Evolutionary conservation across 2,113 vertebrate species (phyloP).

Genomic region (Aegithalos caudatus): DNA sequence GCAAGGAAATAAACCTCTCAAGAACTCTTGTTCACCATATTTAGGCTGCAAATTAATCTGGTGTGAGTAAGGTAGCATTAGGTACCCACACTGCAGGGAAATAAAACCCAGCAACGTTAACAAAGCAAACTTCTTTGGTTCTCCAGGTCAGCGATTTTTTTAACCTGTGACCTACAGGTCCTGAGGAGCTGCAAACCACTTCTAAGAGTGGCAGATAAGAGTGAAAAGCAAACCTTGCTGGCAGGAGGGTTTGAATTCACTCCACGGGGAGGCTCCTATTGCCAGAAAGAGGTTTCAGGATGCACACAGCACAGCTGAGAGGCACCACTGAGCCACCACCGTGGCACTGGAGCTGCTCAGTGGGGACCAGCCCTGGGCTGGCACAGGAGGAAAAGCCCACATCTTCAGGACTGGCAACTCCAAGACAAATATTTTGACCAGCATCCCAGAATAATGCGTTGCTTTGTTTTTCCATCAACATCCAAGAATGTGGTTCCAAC

Average conservation of each 20-base stretch:
- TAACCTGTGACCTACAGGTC: neutral
- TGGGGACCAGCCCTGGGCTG: neutral
- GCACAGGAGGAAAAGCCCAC: neutral
- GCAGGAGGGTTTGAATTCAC: neutral
- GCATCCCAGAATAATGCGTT: neutral
- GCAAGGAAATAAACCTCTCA: neutral
- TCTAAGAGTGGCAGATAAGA: neutral
- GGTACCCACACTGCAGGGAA: neutral
- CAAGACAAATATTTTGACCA: neutral
- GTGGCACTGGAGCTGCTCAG: neutral
- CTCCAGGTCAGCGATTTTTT: neutral
- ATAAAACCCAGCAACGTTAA: neutral
- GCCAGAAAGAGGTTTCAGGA: neutral
- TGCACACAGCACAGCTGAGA: neutral
- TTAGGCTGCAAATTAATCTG: neutral
- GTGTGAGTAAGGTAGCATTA: neutral
- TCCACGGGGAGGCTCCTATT: rapidly evolving
- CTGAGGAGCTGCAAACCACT: neutral
- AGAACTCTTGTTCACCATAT: neutral
- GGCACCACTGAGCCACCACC: neutral
- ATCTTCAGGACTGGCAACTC: neutral
- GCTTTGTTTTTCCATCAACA: neutral
- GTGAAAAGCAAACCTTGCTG: neutral
- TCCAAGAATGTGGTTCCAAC: neutral
- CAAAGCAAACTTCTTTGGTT: neutral